A percentile compares a stretch with the other conserved stretches of the same genome.
These are phyloP conservation scores for Helogale parvula DNA, from an alignment of 2,113 vertebrate genomes.

Conservation along the genomic window DNA sequence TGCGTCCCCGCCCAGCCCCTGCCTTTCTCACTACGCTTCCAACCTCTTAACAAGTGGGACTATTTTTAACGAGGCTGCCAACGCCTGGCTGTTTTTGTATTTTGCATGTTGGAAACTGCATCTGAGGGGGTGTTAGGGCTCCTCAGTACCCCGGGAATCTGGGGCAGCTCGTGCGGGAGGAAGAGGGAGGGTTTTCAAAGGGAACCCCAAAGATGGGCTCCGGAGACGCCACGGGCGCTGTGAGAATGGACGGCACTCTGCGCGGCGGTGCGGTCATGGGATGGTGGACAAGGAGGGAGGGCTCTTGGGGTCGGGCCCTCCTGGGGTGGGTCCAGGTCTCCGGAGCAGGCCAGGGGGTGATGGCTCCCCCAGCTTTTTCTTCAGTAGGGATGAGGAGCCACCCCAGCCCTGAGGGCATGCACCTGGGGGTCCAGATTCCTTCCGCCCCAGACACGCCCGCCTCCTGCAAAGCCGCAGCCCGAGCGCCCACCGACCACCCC, in stretches of 20 bases:
- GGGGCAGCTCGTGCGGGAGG: rapidly evolving
- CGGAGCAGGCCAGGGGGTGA: rapidly evolving
- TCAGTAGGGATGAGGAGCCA: background rate
- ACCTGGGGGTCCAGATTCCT: rapidly evolving
- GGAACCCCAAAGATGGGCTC: rapidly evolving
- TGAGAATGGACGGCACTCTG: rapidly evolving
- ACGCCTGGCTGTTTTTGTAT: conserved; percentile 5
- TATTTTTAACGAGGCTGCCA: conserved; percentile 60
- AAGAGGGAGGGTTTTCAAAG: background rate
- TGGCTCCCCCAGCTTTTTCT: too few species aligned
- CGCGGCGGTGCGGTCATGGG: rapidly evolving
- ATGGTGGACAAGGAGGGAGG: rapidly evolving
- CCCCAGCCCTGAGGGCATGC: background rate
- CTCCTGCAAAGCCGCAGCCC: rapidly evolving
- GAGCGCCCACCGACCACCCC: rapidly evolving
- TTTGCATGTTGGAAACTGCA: background rate
- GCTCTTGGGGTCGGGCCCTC: rapidly evolving
- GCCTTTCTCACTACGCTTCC: background rate
- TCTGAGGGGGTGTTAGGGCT: background rate
- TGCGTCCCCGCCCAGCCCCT: rapidly evolving
- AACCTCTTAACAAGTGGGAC: background rate
- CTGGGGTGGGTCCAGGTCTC: too few species aligned
- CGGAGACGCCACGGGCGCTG: background rate
- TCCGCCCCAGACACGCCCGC: background rate
- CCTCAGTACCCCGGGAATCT: rapidly evolving